Evolutionary conservation across 2,797 vertebrate species (phyloP).

Genomic region (Microtus agrestis): DNA sequence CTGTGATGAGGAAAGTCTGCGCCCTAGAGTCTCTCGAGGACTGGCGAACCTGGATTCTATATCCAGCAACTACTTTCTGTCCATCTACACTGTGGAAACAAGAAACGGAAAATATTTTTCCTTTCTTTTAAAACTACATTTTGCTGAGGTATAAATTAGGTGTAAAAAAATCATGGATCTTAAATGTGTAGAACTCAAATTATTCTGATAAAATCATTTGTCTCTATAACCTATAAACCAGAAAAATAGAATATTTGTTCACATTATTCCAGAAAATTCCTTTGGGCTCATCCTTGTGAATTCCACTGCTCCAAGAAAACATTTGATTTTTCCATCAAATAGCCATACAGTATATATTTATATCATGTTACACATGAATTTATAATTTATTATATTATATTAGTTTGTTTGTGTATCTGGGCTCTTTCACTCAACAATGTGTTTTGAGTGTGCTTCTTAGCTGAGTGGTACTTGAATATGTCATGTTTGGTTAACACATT

Average conservation of each 20-base stretch:
- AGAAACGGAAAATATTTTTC: background rate
- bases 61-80: background rate
- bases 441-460: constrained; percentile 26
- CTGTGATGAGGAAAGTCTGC: background rate
- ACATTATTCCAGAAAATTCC: background rate
- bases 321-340: constrained; percentile 17
- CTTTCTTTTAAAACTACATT: background rate
- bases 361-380: background rate
- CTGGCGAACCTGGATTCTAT: background rate
- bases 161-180: background rate
- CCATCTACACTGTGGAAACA: background rate
- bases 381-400: background rate
- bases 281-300: background rate
- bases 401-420: background rate
- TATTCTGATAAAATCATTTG: background rate
- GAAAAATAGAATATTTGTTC: background rate
- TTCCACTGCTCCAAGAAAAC: background rate
- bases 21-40: background rate
- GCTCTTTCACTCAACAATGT: constrained; percentile 16
- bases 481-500: background rate
- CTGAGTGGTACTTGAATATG: background rate
- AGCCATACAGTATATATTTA: background rate
- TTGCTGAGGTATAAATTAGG: background rate
- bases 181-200: background rate
- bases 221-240: background rate